Evolutionary conservation across 2,888 invertebrate genomes (phyloP), one percentile per base, ranked within the genome.

Genomic region (Heteromyza rotundicornis): DNA sequence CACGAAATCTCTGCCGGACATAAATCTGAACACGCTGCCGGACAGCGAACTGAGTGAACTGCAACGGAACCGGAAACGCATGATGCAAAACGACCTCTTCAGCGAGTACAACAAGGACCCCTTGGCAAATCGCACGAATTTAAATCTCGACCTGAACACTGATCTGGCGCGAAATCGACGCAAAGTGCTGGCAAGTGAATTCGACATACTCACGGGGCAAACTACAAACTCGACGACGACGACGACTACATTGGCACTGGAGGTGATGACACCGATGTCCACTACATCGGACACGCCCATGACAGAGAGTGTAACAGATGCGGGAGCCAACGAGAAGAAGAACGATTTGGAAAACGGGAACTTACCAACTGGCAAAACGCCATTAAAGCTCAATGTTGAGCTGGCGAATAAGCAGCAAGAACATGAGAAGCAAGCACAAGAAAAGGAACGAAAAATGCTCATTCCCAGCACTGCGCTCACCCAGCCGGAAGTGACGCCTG

Each of bases 21-120:
- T 80, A n/a, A 79, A 79, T 64, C 67, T 77, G 1, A 78, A 79
- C 57, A 62, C 65, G 2, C 50, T 73, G 17, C 62, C 59, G 10
- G 57, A 61, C 19, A 58, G 68, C 1, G 66, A 72, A 47, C 53
- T 80, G 5, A 79, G 75, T 1, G 84, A 83, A 2, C 62, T 81
- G 27, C 79, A 84, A 55, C 80, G 72, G 12, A 84, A 84, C 68
- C 81, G 82, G 1, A 70, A 70, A 20, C 81, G 79, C 51, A 80
- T 81, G 74, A 75, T 80, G 69, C 72, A 80, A 16, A 78, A 75
- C 22, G 80, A 80, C 65, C 58, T 67, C 0, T 80, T 79, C 52
- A 59, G 57, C 5, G 70, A 71, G 27, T 67, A 67, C 10, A 75
- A 78, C 53, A 73, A 73, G 23, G 70, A 71, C 53, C 61, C 68